Evolutionary conservation across 2,113 vertebrate genomes (phyloP), one percentile per base, ranked within the genome.

Genomic region (Bos javanicus): DNA sequence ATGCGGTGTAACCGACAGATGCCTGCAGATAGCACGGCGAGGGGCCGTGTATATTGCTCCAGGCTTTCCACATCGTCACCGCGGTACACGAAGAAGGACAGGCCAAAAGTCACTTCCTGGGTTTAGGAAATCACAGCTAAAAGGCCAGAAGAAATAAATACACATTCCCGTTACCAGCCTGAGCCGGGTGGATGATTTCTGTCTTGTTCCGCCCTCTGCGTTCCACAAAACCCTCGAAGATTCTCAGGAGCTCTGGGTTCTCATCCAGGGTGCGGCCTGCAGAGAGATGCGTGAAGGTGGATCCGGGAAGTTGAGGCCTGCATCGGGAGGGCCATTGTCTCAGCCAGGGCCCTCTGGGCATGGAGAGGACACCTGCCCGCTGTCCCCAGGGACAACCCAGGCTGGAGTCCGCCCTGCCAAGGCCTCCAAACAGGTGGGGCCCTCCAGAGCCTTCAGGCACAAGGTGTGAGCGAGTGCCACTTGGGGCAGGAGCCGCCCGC

Each of bases 71-170:
- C 12, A 0, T 6, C 36, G 5, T 76, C 3, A 26, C 71, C 6
- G 1, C 0, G 5, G 11, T 26, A 3, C 6, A 14, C 0, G 19
- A 6, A 23, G 21, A 43, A 3, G 71, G 21, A 7, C 33, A 67
- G 33, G 64, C 64, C 64, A 23, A 11, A 74, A 39, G 71, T 26
- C 36, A 13, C 3, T 26, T 76, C 4, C 78, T 81, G 78, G 46
- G 78, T 50, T 50, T 11, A 33, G 46, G 46, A 21, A 36, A 19
- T 33, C n/a, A 21, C 28, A 17, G 4, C 30, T 33, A 6, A 33
- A 33, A 33, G 46, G 78, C 50, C 16, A 33, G 28, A 50, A 21
- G 78, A 19, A 33, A 11, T 3, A 81, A 19, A 33, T 28, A 52
- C 12, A 28, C 15, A 5, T 5, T 50, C 76, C 4, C 2, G 0